A percentile compares a stretch with the other conserved stretches of the same genome.
Evolutionary conservation across 92 coral and sea anemone genomes (phyloP).

Genomic region (Anthopleura xanthogrammica): DNA sequence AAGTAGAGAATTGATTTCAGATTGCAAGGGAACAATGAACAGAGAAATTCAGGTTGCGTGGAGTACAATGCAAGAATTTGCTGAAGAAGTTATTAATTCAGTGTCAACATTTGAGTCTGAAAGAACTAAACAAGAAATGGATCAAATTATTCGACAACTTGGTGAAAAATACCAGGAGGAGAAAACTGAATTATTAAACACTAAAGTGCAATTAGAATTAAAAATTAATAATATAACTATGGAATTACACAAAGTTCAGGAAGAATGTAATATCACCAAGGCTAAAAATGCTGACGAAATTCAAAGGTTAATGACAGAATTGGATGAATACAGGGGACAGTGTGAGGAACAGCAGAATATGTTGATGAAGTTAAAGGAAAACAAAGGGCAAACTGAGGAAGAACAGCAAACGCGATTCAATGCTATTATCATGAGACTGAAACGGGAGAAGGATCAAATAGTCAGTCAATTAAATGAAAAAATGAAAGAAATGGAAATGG

Average conservation of each 20-base stretch:
- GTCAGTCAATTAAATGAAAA: constrained; percentile 68
- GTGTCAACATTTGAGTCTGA: constrained; percentile 35
- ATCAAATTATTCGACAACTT: constrained; percentile 28
- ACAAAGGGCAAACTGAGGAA: constrained; percentile 70
- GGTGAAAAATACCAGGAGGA: constrained; percentile 48
- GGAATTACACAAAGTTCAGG: constrained; percentile 38
- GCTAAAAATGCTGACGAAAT: constrained; percentile 43
- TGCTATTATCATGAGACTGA: constrained; percentile 74
- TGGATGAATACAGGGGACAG: constrained; percentile 48
- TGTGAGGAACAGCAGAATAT: constrained; percentile 65
- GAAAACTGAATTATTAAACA: constrained; percentile 29
- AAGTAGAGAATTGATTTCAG: constrained; percentile 30
- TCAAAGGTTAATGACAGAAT: constrained; percentile 31
- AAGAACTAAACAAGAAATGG: constrained; percentile 41
- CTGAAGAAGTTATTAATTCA: constrained; percentile 29
- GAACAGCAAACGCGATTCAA: constrained; percentile 95
- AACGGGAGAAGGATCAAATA: constrained; percentile 82
- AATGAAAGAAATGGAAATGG: constrained; percentile 42
- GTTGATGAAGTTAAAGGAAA: constrained; percentile 57
- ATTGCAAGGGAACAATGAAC: constrained; percentile 17
- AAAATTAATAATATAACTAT: constrained; percentile 18
- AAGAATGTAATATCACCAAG: constrained; percentile 44
- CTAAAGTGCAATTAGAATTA: constrained; percentile 16
- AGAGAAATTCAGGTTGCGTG: constrained; percentile 33
- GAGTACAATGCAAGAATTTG: constrained; percentile 29